Evolutionary conservation across 2,888 invertebrate species (phyloP), one percentile per base, ranked within the genome.

Genomic region (Isotomurus palustris): DNA sequence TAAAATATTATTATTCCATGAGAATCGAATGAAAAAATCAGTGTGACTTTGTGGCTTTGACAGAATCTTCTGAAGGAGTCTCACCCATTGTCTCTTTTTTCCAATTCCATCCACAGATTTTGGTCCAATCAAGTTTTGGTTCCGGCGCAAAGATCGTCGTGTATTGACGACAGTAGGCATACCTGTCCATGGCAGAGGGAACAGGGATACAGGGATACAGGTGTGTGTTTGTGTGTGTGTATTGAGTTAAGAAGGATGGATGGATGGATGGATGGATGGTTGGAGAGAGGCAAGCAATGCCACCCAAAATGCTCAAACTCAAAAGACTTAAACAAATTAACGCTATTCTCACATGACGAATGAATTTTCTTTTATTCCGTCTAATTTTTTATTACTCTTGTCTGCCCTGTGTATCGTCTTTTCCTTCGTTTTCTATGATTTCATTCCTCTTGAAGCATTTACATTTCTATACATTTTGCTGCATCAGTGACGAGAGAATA

Each of bases 271-370:
- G n/a, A n/a, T n/a, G n/a, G n/a, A n/a, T n/a, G n/a, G n/a, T n/a
- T n/a, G n/a, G n/a, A 12, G 19, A 43, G 22, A 43, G 22, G 43
- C 43, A 52, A 62, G 58, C 45, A 55, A 59, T 68, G 68, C 70
- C 70, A 70, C 70, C 70, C 70, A 69, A 68, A 70, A 70, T 61
- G 66, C 67, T 63, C 53, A 50, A 57, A 62, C 61, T 64, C 58
- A 57, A 60, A 60, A 64, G 63, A 66, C 55, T 67, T 67, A 66
- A 67, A 67, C 66, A 69, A 70, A 70, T 70, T 70, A 69, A 69
- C 67, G 66, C 67, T 63, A 68, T 70, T 68, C 67, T 62, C 60
- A 62, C 62, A 70, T 70, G 70, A 70, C 70, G 70, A 70, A 62
- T 69, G 68, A 66, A 68, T 66, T 70, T 65, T 60, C 66, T 62